Percentiles rank a stretch among this genome's conserved stretches.
Conservation (phyloP, 1,140 invertebrate genomes). For the Neomicropteryx cornuta region DNA sequence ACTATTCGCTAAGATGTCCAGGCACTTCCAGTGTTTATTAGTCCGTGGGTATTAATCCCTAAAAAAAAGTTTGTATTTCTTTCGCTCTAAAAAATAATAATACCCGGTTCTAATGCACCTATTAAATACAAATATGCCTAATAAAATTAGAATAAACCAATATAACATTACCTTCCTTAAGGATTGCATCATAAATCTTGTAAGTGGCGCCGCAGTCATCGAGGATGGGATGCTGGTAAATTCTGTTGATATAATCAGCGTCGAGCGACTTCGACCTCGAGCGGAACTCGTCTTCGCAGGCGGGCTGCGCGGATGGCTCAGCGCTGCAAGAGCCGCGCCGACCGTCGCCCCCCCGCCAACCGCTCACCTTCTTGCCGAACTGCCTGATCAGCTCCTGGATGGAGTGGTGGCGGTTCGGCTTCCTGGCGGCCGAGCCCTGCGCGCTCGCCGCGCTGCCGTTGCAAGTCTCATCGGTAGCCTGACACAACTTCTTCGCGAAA, state of each 20-base stretch:
- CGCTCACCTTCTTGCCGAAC: conserved; percentile 53
- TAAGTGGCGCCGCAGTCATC: conserved; percentile 70
- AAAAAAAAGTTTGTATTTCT: no score
- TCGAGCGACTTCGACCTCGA: conserved; percentile 67
- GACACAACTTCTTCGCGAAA: conserved; percentile 39
- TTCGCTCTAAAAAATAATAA: no score
- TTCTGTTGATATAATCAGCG: conserved; percentile 41
- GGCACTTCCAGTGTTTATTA: no score
- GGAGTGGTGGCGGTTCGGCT: conserved; percentile 45
- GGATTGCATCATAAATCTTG: conserved; percentile 66
- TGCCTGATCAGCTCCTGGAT: conserved; percentile 63
- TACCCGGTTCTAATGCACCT: no score
- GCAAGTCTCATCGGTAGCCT: conserved; percentile 17
- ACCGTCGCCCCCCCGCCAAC: conserved; percentile 49
- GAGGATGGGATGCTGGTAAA: conserved; percentile 26
- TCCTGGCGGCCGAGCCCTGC: conserved; percentile 22
- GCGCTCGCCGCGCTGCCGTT: conserved; percentile 18
- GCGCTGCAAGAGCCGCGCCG: conserved; percentile 41
- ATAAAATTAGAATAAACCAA: background rate
- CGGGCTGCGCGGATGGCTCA: conserved; percentile 29
- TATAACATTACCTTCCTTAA: conserved; percentile 70
- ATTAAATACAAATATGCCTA: no score
- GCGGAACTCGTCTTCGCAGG: conserved; percentile 50
- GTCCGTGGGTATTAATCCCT: no score
- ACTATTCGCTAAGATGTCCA: no score